Base-by-base conservation (phyloP, 2,888 invertebrate species). In the Patella pellucida region DNA sequence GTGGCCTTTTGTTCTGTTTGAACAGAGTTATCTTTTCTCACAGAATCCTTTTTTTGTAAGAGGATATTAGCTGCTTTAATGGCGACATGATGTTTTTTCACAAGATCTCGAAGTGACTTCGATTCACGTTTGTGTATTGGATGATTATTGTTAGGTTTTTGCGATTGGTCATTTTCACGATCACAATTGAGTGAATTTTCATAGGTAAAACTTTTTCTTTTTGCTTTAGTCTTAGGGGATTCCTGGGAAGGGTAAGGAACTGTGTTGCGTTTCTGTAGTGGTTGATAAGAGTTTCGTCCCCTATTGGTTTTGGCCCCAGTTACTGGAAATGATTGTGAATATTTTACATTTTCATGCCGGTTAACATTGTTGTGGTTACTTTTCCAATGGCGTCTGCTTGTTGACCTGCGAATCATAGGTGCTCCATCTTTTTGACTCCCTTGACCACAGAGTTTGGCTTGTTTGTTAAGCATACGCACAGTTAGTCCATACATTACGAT, bases 1-100 rank as follows among this genome's bases (percentile, higher is more conserved):
- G 98, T 97, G 0, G 98, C 98, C 91, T 98, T 98, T 89, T 98
- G 97, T 90, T 98, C 97, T 73, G 97, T 93, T 5, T 96, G 93
- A 74, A 97, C 91, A 68, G 86, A 95, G 54, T 84, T 82, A 51
- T 80, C 82, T 51, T 79, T 78, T 50, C 78, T 73, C 78, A 74
- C 68, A 76, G 71, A 72, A 76, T 79, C 68, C n/a, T 84, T 83
- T 62, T 83, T 83, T 75, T 85, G 82, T 1, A 89, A 82, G 72
- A 89, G 77, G 52, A 89, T 84, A 75, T 87, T 88, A 31, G 90
- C 88, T 2, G 88, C 88, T 79, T 86, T 86, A 31, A 88, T 81
- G 9, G 88, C 88, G 19, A 87, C 81, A 73, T 87, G 87, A 76
- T 90, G 89, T 74, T 88, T 89, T 73, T 81, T 81, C 15, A 89